These are phyloP conservation scores for Otocyon megalotis DNA, from an alignment of 2,113 vertebrate genomes.

Conservation along the genomic window DNA sequence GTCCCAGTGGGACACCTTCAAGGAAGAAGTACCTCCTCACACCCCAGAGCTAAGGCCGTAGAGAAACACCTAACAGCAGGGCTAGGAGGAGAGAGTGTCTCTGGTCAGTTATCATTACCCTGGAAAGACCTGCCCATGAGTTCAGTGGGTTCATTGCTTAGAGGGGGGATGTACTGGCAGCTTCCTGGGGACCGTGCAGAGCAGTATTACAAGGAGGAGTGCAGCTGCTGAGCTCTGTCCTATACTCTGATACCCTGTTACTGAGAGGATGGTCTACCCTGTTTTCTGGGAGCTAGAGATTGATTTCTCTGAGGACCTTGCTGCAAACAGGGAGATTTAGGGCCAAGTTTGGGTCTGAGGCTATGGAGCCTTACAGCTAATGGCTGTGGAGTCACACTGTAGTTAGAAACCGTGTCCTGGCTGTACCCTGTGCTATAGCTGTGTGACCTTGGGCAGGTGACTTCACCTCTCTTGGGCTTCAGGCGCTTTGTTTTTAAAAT, in stretches of 20 bases:
- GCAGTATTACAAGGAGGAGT: neutral
- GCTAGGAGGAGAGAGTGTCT: neutral
- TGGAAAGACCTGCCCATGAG: neutral
- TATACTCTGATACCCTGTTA: too few relatives aligned
- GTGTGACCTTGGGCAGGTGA: neutral
- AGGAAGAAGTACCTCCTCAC: neutral
- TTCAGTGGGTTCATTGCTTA: neutral
- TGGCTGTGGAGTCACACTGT: neutral
- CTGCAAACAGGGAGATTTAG: neutral
- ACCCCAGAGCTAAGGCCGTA: neutral
- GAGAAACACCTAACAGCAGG: neutral
- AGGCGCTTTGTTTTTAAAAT: slow-evolving; percentile 20
- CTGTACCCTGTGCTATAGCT: neutral
- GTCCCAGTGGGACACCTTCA: neutral
- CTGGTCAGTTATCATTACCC: too few relatives aligned
- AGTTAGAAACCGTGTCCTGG: neutral
- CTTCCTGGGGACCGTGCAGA: neutral
- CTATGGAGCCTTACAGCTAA: neutral
- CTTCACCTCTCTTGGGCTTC: neutral
- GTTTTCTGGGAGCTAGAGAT: neutral
- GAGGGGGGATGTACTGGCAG: neutral
- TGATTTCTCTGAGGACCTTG: neutral
- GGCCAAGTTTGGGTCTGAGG: neutral
- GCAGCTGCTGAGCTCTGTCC: neutral
- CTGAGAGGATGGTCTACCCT: neutral